Conservation (phyloP, 2,797 vertebrate species). For the Xiphophorus birchmanni region DNA sequence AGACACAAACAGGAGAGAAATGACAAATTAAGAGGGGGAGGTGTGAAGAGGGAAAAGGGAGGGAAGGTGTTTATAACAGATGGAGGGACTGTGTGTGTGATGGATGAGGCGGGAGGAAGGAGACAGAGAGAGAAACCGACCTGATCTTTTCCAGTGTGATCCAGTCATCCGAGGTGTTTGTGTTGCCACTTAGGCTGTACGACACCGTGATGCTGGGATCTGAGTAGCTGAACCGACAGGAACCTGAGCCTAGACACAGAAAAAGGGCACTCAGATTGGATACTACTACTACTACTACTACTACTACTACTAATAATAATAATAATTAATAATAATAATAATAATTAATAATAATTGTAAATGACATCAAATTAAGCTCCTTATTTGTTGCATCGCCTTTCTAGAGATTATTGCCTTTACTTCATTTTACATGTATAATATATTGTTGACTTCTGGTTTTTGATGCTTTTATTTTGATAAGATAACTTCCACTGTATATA, state of each 20-base stretch:
- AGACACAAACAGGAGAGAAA: constrained; percentile 53
- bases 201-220: constrained; percentile 93
- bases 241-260: constrained; percentile 88
- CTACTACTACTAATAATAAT: neutral
- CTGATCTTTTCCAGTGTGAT: constrained; percentile 94
- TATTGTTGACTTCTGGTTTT: too few species aligned
- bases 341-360: neutral
- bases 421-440: too few species aligned
- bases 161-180: constrained; percentile 90
- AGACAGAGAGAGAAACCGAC: constrained; percentile 81
- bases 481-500: too few species aligned
- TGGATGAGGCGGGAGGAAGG: constrained; percentile 39
- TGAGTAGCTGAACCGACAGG: constrained; percentile 95
- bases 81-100: constrained; percentile 55
- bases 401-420: too few species aligned
- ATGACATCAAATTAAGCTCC: too few species aligned
- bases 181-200: constrained; percentile 81
- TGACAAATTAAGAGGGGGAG: constrained; percentile 69
- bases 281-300: neutral
- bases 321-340: too few species aligned
- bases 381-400: too few species aligned
- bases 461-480: too few species aligned
- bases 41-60: constrained; percentile 57
- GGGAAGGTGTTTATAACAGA: constrained; percentile 59
- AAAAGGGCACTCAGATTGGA: constrained; percentile 30